phyloP scores from a whole-genome alignment of 2,113 vertebrate genomes.

The Martes martes region DNA sequence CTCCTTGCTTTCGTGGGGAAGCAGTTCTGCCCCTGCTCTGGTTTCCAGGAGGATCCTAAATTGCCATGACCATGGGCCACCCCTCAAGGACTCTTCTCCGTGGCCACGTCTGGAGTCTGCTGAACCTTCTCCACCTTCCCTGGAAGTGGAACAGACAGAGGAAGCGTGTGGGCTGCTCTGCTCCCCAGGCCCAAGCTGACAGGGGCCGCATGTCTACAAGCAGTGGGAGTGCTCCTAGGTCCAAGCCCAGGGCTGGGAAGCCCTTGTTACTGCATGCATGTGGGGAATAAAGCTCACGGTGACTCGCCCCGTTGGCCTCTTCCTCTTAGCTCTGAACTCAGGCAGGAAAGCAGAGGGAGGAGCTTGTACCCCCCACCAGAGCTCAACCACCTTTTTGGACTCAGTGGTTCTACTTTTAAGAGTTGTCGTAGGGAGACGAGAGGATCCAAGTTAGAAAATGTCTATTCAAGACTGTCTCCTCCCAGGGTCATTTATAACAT shows the following conservation, averaged over 20 bases:
- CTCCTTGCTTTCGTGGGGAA: neutral
- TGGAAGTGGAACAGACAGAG: neutral
- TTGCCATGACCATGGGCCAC: too few relatives aligned
- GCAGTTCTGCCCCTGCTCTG: too few relatives aligned
- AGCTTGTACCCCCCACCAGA: too few relatives aligned
- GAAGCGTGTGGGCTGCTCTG: neutral
- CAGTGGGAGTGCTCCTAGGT: fast-evolving
- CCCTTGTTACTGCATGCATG: fast-evolving
- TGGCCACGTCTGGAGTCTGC: neutral
- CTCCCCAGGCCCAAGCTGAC: too few relatives aligned
- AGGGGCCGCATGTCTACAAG: fast-evolving
- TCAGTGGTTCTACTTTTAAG: neutral
- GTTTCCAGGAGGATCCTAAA: neutral
- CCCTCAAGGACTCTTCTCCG: neutral
- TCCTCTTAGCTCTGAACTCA: neutral
- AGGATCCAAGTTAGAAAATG: neutral
- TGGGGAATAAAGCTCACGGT: too few relatives aligned
- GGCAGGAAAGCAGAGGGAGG: neutral
- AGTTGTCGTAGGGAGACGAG: neutral
- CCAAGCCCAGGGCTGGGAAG: too few relatives aligned
- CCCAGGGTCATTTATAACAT: fast-evolving
- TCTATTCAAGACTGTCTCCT: fast-evolving
- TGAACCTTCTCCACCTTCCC: neutral
- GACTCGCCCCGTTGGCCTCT: too few relatives aligned
- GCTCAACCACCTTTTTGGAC: neutral